A percentile compares a stretch with the other conserved stretches of the same genome.
phyloP scores from a whole-genome alignment of 2,113 vertebrate genomes.

The Microtus oregoni region DNA sequence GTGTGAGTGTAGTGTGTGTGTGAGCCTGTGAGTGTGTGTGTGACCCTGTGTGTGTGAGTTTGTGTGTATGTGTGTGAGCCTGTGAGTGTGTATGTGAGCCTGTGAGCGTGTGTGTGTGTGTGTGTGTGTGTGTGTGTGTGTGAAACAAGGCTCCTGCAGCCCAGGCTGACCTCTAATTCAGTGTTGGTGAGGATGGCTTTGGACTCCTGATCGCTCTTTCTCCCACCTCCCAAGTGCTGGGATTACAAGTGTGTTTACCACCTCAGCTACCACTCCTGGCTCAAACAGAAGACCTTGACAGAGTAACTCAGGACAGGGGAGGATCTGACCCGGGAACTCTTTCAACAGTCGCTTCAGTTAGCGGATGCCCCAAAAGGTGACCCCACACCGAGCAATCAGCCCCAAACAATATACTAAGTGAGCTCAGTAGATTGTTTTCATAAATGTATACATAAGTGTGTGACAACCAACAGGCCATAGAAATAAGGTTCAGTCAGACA shows the following conservation, averaged over 20 bases:
- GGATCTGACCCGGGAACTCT: not conserved
- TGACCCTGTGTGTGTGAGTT: too few relatives aligned
- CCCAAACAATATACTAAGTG: not conserved
- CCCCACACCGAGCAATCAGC: not conserved
- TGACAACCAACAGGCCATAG: not conserved
- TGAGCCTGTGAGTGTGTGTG: not conserved
- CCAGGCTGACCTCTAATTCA: not conserved
- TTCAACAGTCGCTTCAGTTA: not conserved
- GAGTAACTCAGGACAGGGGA: not conserved
- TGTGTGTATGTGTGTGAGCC: not conserved
- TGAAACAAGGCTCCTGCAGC: not conserved
- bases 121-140: not conserved
- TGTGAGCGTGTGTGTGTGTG: too few relatives aligned
- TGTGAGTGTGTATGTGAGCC: too few relatives aligned
- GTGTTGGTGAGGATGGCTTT: not conserved
- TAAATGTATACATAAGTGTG: not conserved
- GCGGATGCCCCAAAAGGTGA: not conserved
- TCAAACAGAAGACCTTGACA: not conserved
- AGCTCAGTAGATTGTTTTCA: not conserved
- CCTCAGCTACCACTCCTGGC: not conserved
- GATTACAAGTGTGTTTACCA: not conserved
- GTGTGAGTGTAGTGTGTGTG: not conserved
- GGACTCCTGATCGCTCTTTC: too few relatives aligned
- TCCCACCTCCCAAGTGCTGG: not conserved
- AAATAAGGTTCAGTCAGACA: not conserved